These are phyloP conservation scores for Grantiella picta DNA, from an alignment of 2,113 vertebrate genomes.

Conservation along the genomic window DNA sequence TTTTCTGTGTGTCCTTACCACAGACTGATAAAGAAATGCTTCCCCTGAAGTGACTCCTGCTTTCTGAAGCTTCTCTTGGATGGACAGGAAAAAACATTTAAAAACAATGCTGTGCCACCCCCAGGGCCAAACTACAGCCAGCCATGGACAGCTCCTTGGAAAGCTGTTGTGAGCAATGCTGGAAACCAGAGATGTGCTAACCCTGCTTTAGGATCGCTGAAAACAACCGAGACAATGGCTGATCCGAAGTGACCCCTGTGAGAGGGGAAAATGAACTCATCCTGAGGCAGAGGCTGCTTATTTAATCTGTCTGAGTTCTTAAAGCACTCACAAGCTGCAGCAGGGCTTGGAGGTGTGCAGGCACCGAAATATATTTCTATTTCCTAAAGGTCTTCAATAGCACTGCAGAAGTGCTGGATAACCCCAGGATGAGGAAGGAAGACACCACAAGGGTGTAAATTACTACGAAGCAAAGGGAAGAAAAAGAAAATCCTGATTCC, in stretches of 20 bases:
- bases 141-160: neutral
- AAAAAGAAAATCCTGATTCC: neutral
- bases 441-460: neutral
- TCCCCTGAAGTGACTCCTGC: neutral
- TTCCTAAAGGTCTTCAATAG: neutral
- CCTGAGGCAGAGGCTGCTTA: neutral
- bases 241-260: neutral
- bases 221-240: neutral
- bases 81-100: neutral
- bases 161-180: neutral
- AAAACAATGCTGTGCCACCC: neutral
- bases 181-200: neutral
- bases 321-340: neutral
- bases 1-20: neutral
- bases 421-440: neutral
- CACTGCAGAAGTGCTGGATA: neutral
- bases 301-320: neutral
- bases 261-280: neutral
- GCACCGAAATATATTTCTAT: neutral
- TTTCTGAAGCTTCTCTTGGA: neutral
- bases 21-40: neutral
- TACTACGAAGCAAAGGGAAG: neutral
- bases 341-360: neutral
- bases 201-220: neutral
- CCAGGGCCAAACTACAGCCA: neutral